Percentiles rank a stretch among this genome's conserved stretches.
Conservation (phyloP, 2,797 vertebrate species). For the Malacoraja senta region DNA sequence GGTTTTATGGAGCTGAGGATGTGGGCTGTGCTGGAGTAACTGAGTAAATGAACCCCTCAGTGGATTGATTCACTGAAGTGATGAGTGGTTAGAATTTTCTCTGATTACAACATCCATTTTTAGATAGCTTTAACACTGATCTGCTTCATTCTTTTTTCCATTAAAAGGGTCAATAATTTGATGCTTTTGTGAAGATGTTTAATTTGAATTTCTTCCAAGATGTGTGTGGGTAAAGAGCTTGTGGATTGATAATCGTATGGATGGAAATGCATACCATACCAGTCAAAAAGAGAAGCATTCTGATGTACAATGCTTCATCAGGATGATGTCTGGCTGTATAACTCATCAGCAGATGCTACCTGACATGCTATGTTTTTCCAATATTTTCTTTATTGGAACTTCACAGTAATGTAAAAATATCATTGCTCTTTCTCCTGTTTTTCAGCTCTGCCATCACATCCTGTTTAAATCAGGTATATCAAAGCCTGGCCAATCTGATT, state of each 20-base stretch:
- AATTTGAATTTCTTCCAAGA: constrained; percentile 9
- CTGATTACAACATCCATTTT: not conserved
- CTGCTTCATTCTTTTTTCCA: not conserved
- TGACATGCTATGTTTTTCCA: not conserved
- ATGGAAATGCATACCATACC: not conserved
- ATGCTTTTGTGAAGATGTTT: not conserved
- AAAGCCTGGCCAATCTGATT: constrained; percentile 93
- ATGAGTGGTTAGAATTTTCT: not conserved
- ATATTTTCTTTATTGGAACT: not conserved
- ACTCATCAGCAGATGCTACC: not conserved
- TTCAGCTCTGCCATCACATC: constrained; percentile 85
- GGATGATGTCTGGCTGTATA: not conserved
- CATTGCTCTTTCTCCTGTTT: constrained; percentile 1
- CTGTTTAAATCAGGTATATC: constrained; percentile 90
- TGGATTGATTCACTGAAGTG: not conserved
- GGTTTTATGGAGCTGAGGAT: not conserved
- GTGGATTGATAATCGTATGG: not conserved
- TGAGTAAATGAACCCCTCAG: not conserved
- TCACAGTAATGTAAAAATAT: constrained; percentile 26
- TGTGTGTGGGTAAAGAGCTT: not conserved
- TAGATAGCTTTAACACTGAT: not conserved
- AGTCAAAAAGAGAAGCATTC: not conserved
- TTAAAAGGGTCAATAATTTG: not conserved
- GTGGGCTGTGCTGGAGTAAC: not conserved
- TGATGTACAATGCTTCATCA: not conserved